Percentiles rank a stretch among this genome's conserved stretches.
Conservation (phyloP, 2,797 vertebrate species). For the Coregonus ussuriensis region DNA sequence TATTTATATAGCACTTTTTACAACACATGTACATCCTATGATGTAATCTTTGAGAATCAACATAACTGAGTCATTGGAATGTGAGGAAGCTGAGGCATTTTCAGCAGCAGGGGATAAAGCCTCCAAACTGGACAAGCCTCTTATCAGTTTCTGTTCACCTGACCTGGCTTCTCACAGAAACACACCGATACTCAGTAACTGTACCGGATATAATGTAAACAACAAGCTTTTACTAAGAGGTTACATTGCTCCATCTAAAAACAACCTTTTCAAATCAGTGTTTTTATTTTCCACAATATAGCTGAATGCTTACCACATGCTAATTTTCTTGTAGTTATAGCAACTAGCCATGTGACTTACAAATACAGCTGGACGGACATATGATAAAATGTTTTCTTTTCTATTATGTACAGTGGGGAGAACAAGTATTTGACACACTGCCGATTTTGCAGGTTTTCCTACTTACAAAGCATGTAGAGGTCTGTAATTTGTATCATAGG, state of each 20-base stretch:
- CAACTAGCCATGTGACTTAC: no score
- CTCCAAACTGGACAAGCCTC: slow-evolving; percentile 31
- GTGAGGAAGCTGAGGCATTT: neutral
- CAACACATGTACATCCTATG: neutral
- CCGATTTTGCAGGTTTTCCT: no score
- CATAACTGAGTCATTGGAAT: slow-evolving; percentile 14
- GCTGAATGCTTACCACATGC: no score
- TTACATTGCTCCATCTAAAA: neutral
- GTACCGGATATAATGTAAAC: neutral
- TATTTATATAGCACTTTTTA: neutral
- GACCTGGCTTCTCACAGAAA: neutral
- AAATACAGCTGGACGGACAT: no score
- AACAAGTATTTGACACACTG: no score
- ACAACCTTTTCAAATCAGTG: no score
- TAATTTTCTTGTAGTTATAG: no score
- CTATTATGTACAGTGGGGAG: no score
- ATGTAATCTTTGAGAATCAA: neutral
- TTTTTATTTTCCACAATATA: no score
- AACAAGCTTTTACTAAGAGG: neutral
- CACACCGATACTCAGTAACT: neutral
- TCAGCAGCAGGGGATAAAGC: slow-evolving; percentile 4
- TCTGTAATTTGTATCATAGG: no score
- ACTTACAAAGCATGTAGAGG: no score
- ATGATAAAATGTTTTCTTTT: no score
- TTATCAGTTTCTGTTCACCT: slow-evolving; percentile 22